Evolutionary conservation across 2,888 invertebrate genomes (phyloP).

Genomic region (Zaprionus lineosus): DNA sequence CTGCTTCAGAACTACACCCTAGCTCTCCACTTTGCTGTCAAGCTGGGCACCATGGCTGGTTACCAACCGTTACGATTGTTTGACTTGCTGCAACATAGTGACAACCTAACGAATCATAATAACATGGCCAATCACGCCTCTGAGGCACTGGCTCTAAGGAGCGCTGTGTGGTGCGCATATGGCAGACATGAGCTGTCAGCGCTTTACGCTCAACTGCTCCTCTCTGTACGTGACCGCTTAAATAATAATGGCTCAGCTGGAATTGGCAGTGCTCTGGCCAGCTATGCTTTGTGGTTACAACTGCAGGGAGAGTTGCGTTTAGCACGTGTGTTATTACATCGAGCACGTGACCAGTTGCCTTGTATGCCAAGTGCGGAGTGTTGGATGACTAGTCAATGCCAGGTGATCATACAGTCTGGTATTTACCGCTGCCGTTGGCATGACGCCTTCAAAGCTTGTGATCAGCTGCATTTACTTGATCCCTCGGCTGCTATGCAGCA

Average conservation of each 20-base stretch:
- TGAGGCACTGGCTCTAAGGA: constrained; percentile 90
- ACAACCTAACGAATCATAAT: constrained; percentile 92
- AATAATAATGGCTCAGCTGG: constrained; percentile 87
- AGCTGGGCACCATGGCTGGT: constrained; percentile 86
- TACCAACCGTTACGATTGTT: constrained; percentile 83
- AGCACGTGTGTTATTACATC: constrained; percentile 85
- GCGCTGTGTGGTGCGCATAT: constrained; percentile 93
- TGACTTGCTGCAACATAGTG: constrained; percentile 91
- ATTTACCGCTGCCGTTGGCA: constrained; percentile 86
- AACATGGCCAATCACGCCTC: constrained; percentile 91
- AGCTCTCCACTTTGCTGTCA: constrained; percentile 90
- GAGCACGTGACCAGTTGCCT: constrained; percentile 87
- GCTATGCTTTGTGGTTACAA: constrained; percentile 84
- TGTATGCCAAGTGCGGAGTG: constrained; percentile 85
- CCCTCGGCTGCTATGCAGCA: constrained; percentile 87
- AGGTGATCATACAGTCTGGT: constrained; percentile 84
- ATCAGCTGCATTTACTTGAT: constrained; percentile 87
- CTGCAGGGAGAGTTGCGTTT: constrained; percentile 84
- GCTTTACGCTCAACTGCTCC: constrained; percentile 89
- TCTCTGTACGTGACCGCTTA: constrained; percentile 88
- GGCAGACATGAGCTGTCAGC: constrained; percentile 94
- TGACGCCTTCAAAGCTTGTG: constrained; percentile 87
- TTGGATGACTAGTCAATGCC: constrained; percentile 88
- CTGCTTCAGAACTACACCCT: constrained; percentile 89
- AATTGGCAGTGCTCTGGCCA: constrained; percentile 88